phyloP scores from a whole-genome alignment of 2,797 vertebrate species.

The Simalia tracyae region DNA sequence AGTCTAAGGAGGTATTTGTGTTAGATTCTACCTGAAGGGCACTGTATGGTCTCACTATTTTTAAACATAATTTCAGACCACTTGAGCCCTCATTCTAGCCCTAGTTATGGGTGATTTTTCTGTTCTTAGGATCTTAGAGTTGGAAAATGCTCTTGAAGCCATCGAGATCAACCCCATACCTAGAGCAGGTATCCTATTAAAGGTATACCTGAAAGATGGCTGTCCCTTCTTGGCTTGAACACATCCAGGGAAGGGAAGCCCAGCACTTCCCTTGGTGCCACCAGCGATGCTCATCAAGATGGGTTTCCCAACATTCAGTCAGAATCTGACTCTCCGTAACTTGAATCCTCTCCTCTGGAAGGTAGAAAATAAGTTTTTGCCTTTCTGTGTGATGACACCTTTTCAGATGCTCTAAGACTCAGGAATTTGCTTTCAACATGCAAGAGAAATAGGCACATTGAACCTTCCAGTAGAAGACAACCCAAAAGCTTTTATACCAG shows the following conservation, averaged over 20 bases:
- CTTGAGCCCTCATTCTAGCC: not conserved
- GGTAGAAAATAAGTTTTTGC: not conserved
- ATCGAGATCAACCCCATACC: not conserved
- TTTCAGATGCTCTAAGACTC: not conserved
- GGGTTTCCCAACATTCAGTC: not conserved
- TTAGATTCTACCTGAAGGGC: too few species aligned
- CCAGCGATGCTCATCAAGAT: not conserved
- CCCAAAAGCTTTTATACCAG: not conserved
- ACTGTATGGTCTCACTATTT: not conserved
- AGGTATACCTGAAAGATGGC: not conserved
- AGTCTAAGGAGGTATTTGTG: not conserved
- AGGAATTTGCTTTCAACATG: not conserved
- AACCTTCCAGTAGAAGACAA: not conserved
- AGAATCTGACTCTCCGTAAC: not conserved
- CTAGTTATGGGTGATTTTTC: not conserved
- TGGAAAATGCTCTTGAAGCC: not conserved
- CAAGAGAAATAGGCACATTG: not conserved
- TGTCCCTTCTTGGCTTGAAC: not conserved
- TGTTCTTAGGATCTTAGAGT: not conserved
- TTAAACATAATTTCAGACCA: not conserved
- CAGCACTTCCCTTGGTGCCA: not conserved
- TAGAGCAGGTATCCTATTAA: not conserved
- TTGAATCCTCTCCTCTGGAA: not conserved
- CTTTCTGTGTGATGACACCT: not conserved
- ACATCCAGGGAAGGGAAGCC: too few species aligned